phyloP scores from a whole-genome alignment of 2,888 invertebrate genomes.

The Ennomos fuscantarius region DNA sequence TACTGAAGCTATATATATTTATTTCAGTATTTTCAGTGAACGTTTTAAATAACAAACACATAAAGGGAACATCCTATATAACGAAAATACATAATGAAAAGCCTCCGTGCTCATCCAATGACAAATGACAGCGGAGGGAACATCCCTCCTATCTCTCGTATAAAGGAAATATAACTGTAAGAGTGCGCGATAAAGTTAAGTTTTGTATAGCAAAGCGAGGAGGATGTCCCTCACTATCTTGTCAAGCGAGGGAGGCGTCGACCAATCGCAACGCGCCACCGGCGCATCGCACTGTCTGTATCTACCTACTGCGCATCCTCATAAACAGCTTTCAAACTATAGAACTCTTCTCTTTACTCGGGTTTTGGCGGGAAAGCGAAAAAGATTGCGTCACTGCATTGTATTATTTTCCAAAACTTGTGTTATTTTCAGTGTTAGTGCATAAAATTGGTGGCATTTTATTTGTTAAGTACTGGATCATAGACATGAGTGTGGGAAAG shows the following conservation, averaged over 20 bases:
- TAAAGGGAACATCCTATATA: neutral
- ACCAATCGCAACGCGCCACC: constrained; percentile 69
- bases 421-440: too few species aligned
- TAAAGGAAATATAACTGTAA: constrained; percentile 54
- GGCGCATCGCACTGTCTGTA: constrained; percentile 80
- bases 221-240: constrained; percentile 83
- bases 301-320: constrained; percentile 74
- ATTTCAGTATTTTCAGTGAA: neutral
- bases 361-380: too few species aligned
- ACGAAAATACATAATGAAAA: constrained; percentile 72
- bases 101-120: constrained; percentile 79
- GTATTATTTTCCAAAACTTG: too few species aligned
- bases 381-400: too few species aligned
- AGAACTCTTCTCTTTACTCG: neutral
- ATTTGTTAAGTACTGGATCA: too few species aligned
- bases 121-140: constrained; percentile 79
- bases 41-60: neutral
- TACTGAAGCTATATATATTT: too few species aligned
- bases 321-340: constrained; percentile 30
- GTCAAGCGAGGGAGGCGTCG: constrained; percentile 80
- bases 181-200: constrained; percentile 36
- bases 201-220: constrained; percentile 50
- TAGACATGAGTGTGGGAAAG: too few species aligned
- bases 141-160: constrained; percentile 67
- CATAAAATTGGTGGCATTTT: too few species aligned